Conservation (phyloP, 1,140 invertebrate genomes). For the Eueides isabella region DNA sequence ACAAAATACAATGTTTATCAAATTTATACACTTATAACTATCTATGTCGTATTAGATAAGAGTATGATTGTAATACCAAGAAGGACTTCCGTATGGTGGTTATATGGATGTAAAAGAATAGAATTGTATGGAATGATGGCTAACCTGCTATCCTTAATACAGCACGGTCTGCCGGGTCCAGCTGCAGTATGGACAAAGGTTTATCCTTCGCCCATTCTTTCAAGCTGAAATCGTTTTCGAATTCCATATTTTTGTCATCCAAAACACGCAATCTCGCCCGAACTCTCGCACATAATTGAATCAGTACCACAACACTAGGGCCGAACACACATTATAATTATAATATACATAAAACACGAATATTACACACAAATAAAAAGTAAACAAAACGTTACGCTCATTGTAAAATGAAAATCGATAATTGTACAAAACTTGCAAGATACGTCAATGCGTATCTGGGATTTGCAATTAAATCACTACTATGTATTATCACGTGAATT, state of each 20-base stretch:
- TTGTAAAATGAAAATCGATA: conserved; percentile 81
- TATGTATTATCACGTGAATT: conserved; percentile 55
- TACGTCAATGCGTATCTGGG: conserved; percentile 65
- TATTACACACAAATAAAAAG: conserved; percentile 69
- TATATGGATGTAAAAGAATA: neutral
- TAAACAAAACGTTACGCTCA: conserved; percentile 79
- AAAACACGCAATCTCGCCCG: conserved; percentile 77
- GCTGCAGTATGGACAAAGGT: conserved; percentile 96
- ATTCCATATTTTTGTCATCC: conserved; percentile 87
- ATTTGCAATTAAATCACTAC: conserved; percentile 57
- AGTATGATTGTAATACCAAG: conserved; percentile 32
- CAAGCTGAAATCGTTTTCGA: conserved; percentile 91
- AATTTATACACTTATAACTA: conserved; percentile 10
- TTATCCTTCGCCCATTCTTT: conserved; percentile 98
- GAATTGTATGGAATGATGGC: conserved; percentile 52
- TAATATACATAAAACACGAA: conserved; percentile 48
- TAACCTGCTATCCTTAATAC: conserved; percentile 97
- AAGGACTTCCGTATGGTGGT: conserved; percentile 22
- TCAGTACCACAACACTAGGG: conserved; percentile 72
- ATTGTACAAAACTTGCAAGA: conserved; percentile 67
- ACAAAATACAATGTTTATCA: conserved; percentile 20
- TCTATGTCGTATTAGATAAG: conserved; percentile 39
- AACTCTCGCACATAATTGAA: conserved; percentile 78
- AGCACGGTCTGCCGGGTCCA: conserved; percentile 96
- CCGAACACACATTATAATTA: conserved; percentile 60